Conservation (phyloP, 1,140 invertebrate genomes). For the Leptopilina boulardi region DNA sequence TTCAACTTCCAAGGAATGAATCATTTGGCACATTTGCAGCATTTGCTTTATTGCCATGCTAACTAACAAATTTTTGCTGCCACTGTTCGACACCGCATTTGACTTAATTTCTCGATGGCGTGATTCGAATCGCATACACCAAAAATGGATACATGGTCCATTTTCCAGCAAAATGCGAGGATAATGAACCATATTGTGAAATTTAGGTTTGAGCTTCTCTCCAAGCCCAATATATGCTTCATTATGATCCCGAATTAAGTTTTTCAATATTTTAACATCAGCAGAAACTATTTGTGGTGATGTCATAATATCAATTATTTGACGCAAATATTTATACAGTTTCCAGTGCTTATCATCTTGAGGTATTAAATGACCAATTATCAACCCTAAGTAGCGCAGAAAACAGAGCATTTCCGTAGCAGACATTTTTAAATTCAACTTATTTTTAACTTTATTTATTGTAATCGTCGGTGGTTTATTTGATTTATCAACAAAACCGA, state of each 20-base stretch:
- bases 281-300: constrained; percentile 25
- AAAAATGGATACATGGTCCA: constrained; percentile 20
- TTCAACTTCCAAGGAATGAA: background rate
- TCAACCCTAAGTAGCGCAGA: constrained; percentile 55
- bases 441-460: constrained; percentile 30
- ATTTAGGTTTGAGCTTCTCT: constrained; percentile 31
- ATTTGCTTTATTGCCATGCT: background rate
- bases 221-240: constrained; percentile 23
- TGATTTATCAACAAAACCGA: constrained; percentile 8
- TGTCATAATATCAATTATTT: constrained; percentile 36
- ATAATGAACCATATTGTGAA: constrained; percentile 39
- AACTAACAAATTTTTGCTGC: constrained; percentile 34
- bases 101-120: background rate
- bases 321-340: constrained; percentile 25
- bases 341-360: constrained; percentile 51
- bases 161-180: constrained; percentile 5
- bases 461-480: constrained; percentile 32
- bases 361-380: constrained; percentile 58
- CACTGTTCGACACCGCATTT: background rate
- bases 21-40: constrained; percentile 6
- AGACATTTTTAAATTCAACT: constrained; percentile 49
- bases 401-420: constrained; percentile 59
- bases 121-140: background rate
- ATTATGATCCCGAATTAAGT: constrained; percentile 9
- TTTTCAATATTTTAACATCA: constrained; percentile 8